These are phyloP conservation scores for Lutra lutra DNA, from an alignment of 2,797 vertebrate species.

Conservation along the genomic window DNA sequence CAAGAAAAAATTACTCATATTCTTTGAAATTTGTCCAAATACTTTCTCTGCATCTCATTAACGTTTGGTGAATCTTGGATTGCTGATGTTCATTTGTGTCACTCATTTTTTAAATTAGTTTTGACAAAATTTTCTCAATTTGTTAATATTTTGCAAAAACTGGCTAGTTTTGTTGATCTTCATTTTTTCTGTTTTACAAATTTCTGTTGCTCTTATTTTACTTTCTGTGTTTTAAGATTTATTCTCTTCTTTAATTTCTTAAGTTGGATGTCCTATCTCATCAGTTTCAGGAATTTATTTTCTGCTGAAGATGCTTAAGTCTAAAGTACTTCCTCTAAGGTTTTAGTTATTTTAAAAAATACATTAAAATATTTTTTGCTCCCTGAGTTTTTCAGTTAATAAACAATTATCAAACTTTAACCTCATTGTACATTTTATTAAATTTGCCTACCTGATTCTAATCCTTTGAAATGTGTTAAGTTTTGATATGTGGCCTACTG, in stretches of 20 bases:
- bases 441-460: not conserved
- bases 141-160: not conserved
- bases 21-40: not conserved
- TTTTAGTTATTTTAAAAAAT: not conserved
- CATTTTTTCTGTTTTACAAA: not conserved
- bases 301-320: not conserved
- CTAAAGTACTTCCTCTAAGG: not conserved
- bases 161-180: not conserved
- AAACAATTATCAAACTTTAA: not conserved
- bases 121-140: not conserved
- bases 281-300: not conserved
- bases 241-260: not conserved
- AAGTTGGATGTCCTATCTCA: not conserved
- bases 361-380: not conserved
- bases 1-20: not conserved
- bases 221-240: not conserved
- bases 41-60: not conserved
- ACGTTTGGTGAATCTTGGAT: not conserved
- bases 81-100: not conserved
- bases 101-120: not conserved
- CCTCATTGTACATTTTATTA: not conserved
- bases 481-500: not conserved
- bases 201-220: not conserved
- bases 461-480: not conserved
- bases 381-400: not conserved